A percentile compares a stretch with the other conserved stretches of the same genome.
Conservation (phyloP, 2,113 vertebrate species). For the Hippocampus zosterae region DNA sequence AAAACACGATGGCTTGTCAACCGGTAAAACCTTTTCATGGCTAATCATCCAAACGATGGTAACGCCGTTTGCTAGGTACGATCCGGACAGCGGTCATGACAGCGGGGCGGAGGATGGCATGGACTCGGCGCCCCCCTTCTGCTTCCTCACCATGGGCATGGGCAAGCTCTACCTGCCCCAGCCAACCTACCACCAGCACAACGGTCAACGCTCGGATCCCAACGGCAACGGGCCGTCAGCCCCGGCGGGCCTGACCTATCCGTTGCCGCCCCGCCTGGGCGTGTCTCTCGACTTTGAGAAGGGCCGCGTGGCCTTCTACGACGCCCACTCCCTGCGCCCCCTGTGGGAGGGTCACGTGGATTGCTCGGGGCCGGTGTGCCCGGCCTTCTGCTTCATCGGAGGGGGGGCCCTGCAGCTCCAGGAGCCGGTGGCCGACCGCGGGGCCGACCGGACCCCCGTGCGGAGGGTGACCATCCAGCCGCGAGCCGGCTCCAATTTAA, state of each 20-base stretch:
- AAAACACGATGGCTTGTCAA: background rate
- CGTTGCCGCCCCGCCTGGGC: constrained; percentile 89
- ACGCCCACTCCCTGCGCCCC: constrained; percentile 88
- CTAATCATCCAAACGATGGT: background rate
- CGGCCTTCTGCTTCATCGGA: constrained; percentile 94
- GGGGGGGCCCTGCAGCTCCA: constrained; percentile 91
- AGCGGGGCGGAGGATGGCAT: constrained; percentile 87
- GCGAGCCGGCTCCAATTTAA: constrained; percentile 64
- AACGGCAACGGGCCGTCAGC: constrained; percentile 69
- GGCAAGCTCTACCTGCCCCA: constrained; percentile 85
- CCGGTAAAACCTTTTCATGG: background rate
- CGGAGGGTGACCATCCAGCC: constrained; percentile 84
- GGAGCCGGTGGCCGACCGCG: constrained; percentile 87
- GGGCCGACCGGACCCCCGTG: constrained; percentile 78
- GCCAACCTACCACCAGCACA: constrained; percentile 56
- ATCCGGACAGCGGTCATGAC: constrained; percentile 94
- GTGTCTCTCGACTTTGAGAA: constrained; percentile 96
- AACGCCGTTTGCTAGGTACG: constrained; percentile 73
- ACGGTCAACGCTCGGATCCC: constrained; percentile 58
- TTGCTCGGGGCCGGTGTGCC: constrained; percentile 91
- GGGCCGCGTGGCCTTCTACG: constrained; percentile 89
- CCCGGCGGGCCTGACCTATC: constrained; percentile 79
- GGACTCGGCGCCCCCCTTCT: constrained; percentile 84
- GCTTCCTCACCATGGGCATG: constrained; percentile 97
- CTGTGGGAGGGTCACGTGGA: constrained; percentile 91